phyloP scores from a whole-genome alignment of 1,140 invertebrate species.

The Drosophila saltans region DNA sequence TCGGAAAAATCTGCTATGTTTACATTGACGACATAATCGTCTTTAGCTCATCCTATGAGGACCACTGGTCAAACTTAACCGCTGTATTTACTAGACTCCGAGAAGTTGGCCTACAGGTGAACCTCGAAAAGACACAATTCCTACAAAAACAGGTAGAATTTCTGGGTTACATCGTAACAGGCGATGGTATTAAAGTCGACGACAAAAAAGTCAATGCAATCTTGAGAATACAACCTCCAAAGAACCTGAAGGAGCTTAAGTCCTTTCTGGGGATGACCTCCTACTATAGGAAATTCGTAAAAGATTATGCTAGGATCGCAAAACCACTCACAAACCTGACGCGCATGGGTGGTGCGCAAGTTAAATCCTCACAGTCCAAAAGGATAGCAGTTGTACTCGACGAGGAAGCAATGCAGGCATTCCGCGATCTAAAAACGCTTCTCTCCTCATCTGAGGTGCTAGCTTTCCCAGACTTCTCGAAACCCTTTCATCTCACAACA shows the following conservation, averaged over 20 bases:
- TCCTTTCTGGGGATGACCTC: background rate
- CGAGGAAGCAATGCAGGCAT: background rate
- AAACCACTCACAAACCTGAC: constrained; percentile 17
- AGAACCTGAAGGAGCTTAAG: too few species aligned
- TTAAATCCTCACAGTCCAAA: too few species aligned
- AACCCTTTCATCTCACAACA: too few species aligned
- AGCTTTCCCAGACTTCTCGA: too few species aligned
- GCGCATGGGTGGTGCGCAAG: too few species aligned
- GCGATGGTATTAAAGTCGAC: constrained; percentile 1
- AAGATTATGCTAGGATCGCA: background rate
- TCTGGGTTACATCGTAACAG: background rate
- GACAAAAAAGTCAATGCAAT: constrained; percentile 5
- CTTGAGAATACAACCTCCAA: background rate
- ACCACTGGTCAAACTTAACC: too few species aligned
- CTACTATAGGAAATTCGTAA: constrained; percentile 3
- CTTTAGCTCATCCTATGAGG: too few species aligned
- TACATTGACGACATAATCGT: too few species aligned
- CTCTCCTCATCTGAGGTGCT: background rate
- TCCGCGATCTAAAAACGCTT: too few species aligned
- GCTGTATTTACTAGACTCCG: too few species aligned
- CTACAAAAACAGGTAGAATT: background rate
- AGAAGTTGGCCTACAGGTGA: too few species aligned
- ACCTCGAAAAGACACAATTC: background rate
- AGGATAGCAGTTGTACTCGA: background rate
- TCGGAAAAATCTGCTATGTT: too few species aligned